A percentile compares a stretch with the other conserved stretches of the same genome.
These are phyloP conservation scores for Anarhynchus alexandrinus DNA, from an alignment of 2,113 vertebrate genomes.

Conservation along the genomic window DNA sequence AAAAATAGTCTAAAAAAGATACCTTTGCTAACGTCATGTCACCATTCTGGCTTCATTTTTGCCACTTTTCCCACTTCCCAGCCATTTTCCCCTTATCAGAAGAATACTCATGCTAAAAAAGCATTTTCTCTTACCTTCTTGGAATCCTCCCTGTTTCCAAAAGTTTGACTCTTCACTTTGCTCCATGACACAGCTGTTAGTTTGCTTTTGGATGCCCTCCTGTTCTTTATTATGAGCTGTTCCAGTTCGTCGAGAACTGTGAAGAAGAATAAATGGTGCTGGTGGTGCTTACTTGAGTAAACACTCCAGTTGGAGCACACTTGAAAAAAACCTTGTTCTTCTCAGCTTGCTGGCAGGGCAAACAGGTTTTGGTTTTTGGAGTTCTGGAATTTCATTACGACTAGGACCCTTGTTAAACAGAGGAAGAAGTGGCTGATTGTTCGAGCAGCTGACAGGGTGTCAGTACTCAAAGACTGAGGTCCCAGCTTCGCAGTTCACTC, in stretches of 20 bases:
- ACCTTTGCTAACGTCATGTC: neutral
- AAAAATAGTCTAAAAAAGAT: neutral
- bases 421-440: neutral
- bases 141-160: neutral
- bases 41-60: neutral
- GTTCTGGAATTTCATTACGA: neutral
- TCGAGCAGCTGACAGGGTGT: neutral
- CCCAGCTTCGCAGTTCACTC: neutral
- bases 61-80: neutral
- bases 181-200: neutral
- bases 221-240: neutral
- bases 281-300: conserved; percentile 3
- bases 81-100: neutral
- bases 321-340: neutral
- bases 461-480: neutral
- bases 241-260: neutral
- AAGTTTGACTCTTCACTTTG: neutral
- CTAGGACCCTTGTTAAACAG: neutral
- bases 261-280: conserved; percentile 1
- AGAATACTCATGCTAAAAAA: neutral
- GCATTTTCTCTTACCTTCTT: neutral
- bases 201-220: neutral
- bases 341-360: neutral
- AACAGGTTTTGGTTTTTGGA: neutral
- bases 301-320: conserved; percentile 25